Evolutionary conservation across 2,113 vertebrate species (phyloP).

Genomic region (Poeciliopsis prolifica): DNA sequence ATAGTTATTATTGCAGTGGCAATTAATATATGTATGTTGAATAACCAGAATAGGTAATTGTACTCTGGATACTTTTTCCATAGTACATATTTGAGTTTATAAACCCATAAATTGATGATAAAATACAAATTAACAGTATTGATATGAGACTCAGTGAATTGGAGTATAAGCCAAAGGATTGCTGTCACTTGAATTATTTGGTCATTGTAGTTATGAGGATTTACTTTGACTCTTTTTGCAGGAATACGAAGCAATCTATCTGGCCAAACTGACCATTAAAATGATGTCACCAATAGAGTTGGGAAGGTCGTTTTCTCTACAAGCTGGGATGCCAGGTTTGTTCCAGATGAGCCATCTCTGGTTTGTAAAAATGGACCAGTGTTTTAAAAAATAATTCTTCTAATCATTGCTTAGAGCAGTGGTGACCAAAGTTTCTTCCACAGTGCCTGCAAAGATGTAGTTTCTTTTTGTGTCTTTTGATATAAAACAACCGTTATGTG

Average conservation of each 20-base stretch:
- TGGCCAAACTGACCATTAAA: constrained; percentile 97
- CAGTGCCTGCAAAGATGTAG: too few species aligned
- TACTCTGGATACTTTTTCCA: too few species aligned
- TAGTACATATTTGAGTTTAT: background rate
- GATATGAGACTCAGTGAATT: too few species aligned
- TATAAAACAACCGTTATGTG: too few species aligned
- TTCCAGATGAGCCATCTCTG: background rate
- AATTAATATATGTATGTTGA: too few species aligned
- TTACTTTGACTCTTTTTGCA: constrained; percentile 57
- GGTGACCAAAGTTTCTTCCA: too few species aligned
- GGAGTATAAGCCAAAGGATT: background rate
- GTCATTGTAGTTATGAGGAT: background rate
- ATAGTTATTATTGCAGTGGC: too few species aligned
- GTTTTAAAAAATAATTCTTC: background rate
- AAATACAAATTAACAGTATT: background rate
- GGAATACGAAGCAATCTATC: constrained; percentile 99
- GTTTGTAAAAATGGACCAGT: background rate
- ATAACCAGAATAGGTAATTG: too few species aligned
- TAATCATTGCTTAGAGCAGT: background rate
- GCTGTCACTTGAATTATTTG: background rate
- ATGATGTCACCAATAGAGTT: constrained; percentile 97
- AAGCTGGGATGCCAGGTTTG: constrained; percentile 89
- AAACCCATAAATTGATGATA: background rate
- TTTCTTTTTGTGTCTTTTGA: background rate
- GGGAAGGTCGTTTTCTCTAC: constrained; percentile 89